A percentile compares a stretch with the other conserved stretches of the same genome.
These are phyloP conservation scores for Cryptus viduatorius DNA, from an alignment of 2,888 invertebrate species.

Conservation along the genomic window DNA sequence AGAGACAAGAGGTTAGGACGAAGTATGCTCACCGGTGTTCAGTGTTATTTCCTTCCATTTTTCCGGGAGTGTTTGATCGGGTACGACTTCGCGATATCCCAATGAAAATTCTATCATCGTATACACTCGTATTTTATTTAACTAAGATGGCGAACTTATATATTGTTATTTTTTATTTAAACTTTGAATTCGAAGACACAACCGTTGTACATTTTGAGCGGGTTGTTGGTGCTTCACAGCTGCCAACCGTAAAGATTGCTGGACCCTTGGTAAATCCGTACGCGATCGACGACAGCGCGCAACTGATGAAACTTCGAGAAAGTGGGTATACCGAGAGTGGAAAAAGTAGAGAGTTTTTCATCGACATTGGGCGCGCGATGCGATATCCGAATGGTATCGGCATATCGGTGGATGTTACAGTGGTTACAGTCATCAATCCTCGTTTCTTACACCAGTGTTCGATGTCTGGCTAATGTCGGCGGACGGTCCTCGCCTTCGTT, in stretches of 20 bases:
- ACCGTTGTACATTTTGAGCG: conserved; percentile 62
- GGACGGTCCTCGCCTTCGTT: background rate
- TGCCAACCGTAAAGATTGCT: conserved; percentile 13
- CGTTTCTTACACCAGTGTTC: conserved; percentile 20
- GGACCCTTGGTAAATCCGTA: background rate
- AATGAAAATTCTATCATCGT: conserved; percentile 84
- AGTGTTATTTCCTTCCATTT: conserved; percentile 93
- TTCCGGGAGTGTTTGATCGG: conserved; percentile 90
- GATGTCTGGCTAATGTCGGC: conserved; percentile 23
- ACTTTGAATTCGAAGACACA: conserved; percentile 61
- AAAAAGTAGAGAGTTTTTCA: background rate
- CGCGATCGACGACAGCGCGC: background rate
- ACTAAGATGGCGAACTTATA: background rate
- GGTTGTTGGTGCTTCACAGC: conserved; percentile 17
- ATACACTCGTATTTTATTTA: conserved; percentile 29
- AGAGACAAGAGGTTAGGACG: conserved; percentile 72
- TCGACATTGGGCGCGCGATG: background rate
- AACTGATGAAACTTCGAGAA: background rate
- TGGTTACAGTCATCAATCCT: conserved; percentile 16
- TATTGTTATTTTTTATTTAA: conserved; percentile 26
- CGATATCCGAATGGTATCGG: background rate
- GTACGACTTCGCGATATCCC: conserved; percentile 93
- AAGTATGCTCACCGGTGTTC: conserved; percentile 89
- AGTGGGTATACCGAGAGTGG: background rate
- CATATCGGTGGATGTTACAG: conserved; percentile 15